A percentile compares a stretch with the other conserved stretches of the same genome.
These are phyloP conservation scores for Drosophila elegans DNA, from an alignment of 1,140 invertebrate species.

Conservation along the genomic window DNA sequence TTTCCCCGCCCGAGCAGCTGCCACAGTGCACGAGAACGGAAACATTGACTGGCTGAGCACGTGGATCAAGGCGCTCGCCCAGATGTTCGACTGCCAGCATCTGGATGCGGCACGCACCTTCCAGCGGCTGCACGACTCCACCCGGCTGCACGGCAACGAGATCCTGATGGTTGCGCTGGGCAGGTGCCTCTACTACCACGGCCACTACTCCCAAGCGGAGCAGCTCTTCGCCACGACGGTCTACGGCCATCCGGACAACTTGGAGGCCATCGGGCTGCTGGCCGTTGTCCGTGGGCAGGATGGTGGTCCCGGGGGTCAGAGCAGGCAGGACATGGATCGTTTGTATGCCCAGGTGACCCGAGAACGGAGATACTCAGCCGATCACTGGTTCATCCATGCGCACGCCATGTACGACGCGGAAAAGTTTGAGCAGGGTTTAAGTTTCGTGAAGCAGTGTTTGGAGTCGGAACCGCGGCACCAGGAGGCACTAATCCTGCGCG, in stretches of 20 bases:
- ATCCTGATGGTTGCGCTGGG: conserved; percentile 88
- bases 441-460: conserved; percentile 87
- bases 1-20: conserved; percentile 17
- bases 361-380: conserved; percentile 85
- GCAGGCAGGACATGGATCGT: conserved; percentile 85
- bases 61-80: conserved; percentile 90
- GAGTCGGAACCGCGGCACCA: conserved; percentile 86
- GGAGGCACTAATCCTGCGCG: conserved; percentile 90
- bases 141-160: conserved; percentile 88
- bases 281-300: conserved; percentile 85
- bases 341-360: conserved; percentile 83
- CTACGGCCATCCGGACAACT: conserved; percentile 87
- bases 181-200: conserved; percentile 88
- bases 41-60: conserved; percentile 87
- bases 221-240: conserved; percentile 85
- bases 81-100: conserved; percentile 88
- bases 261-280: conserved; percentile 85
- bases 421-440: conserved; percentile 87
- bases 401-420: conserved; percentile 87
- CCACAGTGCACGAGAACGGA: conserved; percentile 83
- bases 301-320: conserved; percentile 3
- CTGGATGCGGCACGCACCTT: conserved; percentile 87
- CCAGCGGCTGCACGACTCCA: conserved; percentile 87
- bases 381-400: conserved; percentile 88
- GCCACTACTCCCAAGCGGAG: conserved; percentile 86